A percentile compares a stretch with the other conserved stretches of the same genome.
Conservation (phyloP, 2,888 invertebrate species). For the Pandemis heparana region DNA sequence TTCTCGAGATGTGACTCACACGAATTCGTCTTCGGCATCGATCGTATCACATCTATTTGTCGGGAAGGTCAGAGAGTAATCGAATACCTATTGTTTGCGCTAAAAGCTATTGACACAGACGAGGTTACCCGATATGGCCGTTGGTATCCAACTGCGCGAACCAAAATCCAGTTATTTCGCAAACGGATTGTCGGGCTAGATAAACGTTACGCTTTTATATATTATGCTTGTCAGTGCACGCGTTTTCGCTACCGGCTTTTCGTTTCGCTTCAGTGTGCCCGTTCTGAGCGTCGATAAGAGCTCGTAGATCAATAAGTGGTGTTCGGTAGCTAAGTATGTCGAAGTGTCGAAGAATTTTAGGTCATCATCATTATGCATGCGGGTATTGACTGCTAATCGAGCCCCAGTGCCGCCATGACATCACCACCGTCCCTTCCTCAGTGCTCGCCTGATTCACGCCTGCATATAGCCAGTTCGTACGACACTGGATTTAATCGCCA, state of each 20-base stretch:
- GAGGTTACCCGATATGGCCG: slow-evolving; percentile 48
- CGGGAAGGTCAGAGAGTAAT: slow-evolving; percentile 66
- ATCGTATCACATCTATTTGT: slow-evolving; percentile 71
- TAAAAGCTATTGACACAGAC: slow-evolving; percentile 50
- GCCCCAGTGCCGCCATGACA: slow-evolving; percentile 61
- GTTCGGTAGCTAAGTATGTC: slow-evolving; percentile 9
- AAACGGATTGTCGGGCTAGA: slow-evolving; percentile 27
- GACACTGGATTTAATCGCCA: slow-evolving; percentile 50
- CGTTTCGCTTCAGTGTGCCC: slow-evolving; percentile 13
- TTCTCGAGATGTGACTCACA: slow-evolving; percentile 78
- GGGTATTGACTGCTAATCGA: slow-evolving; percentile 44
- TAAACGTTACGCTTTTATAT: slow-evolving; percentile 30
- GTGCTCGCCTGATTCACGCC: slow-evolving; percentile 51
- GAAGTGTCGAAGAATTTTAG: slow-evolving; percentile 26
- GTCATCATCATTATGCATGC: slow-evolving; percentile 44
- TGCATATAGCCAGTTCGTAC: slow-evolving; percentile 49
- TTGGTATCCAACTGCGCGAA: slow-evolving; percentile 33
- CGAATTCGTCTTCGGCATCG: slow-evolving; percentile 74
- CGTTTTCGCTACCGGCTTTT: slow-evolving; percentile 15
- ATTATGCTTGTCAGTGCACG: slow-evolving; percentile 21
- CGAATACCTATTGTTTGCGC: slow-evolving; percentile 64
- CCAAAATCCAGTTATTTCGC: slow-evolving; percentile 34
- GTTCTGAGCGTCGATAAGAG: slow-evolving; percentile 9
- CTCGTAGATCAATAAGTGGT: slow-evolving; percentile 14
- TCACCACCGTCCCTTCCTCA: slow-evolving; percentile 57